Evolutionary conservation across 2,113 vertebrate species (phyloP).

Genomic region (Hyperopisus bebe): DNA sequence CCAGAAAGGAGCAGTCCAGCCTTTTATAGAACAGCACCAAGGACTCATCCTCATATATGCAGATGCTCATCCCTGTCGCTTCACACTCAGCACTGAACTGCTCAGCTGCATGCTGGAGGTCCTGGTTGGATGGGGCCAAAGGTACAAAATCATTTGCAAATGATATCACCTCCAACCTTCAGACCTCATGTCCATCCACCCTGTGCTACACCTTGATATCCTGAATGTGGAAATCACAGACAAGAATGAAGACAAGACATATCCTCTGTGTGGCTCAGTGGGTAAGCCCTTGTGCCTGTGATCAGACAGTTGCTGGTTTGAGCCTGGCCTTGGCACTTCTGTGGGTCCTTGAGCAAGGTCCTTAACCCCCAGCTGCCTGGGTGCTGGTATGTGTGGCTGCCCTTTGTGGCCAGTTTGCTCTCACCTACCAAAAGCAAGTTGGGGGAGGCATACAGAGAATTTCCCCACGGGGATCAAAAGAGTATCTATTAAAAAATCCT

Average conservation of each 20-base stretch:
- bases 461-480: too few relatives aligned
- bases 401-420: too few relatives aligned
- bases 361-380: too few relatives aligned
- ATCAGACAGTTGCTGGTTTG: too few relatives aligned
- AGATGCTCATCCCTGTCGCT: background rate
- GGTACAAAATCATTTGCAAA: background rate
- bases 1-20: background rate
- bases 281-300: too few relatives aligned
- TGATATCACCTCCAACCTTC: background rate
- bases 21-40: background rate
- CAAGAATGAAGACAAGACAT: background rate
- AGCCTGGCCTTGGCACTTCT: too few relatives aligned
- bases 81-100: background rate
- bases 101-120: background rate
- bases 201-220: background rate
- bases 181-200: background rate
- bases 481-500: background rate
- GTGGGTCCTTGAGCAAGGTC: too few relatives aligned
- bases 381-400: too few relatives aligned
- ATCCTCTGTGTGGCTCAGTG: background rate
- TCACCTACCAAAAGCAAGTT: too few relatives aligned
- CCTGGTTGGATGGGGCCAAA: background rate
- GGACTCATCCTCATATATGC: background rate
- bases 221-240: background rate
- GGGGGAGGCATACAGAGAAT: too few relatives aligned